These are phyloP conservation scores for Ferrisia virgata DNA, from an alignment of 2,888 invertebrate genomes.

Conservation along the genomic window DNA sequence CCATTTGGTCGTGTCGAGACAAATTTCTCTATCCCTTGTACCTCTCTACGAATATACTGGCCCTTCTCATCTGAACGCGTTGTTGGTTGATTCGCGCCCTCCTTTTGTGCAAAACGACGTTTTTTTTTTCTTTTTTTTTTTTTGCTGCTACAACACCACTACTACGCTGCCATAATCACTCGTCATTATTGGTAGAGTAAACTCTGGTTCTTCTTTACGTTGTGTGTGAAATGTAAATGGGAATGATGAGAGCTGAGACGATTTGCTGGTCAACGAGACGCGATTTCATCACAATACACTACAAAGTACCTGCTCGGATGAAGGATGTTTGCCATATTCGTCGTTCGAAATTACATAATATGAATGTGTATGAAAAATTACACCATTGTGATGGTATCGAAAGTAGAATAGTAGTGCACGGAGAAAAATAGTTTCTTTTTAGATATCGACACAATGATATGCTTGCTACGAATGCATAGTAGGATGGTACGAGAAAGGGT, in stretches of 20 bases:
- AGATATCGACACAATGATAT: background rate
- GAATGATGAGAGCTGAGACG: background rate
- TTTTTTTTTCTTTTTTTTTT: no score
- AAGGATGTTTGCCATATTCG: no score
- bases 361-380: background rate
- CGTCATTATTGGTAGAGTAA: background rate
- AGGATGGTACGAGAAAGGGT: background rate
- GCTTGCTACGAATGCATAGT: background rate
- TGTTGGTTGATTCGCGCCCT: background rate
- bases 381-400: background rate
- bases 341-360: background rate
- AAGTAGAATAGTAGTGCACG: background rate
- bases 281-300: no score
- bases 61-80: background rate
- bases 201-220: background rate
- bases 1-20: conserved; percentile 36
- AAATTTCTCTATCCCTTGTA: background rate
- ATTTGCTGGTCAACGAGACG: background rate
- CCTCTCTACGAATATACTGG: no score
- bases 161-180: background rate
- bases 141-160: no score
- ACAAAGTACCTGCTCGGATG: background rate
- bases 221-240: background rate
- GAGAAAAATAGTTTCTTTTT: conserved; percentile 6
- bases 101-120: background rate